Conservation (phyloP, 2,888 invertebrate genomes). For the Sycophila texana region DNA sequence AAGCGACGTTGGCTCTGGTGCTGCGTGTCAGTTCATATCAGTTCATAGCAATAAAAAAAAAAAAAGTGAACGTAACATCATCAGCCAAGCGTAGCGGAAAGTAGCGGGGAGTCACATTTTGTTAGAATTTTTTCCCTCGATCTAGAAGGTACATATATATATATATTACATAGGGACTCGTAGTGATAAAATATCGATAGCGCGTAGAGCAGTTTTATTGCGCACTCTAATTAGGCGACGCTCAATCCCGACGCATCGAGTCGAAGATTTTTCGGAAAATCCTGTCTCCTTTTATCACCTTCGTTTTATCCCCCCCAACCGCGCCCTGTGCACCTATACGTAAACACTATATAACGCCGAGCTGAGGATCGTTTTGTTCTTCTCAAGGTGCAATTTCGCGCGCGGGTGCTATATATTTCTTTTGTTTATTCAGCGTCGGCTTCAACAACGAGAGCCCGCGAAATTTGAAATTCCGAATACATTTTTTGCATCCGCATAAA, state of each 20-base stretch:
- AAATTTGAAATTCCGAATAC: too few relatives aligned
- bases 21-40: constrained; percentile 51
- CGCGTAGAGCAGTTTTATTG: not conserved
- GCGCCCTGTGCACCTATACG: not conserved
- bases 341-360: not conserved
- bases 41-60: constrained; percentile 43
- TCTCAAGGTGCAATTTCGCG: too few relatives aligned
- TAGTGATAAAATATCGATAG: not conserved
- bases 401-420: too few relatives aligned
- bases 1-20: constrained; percentile 52
- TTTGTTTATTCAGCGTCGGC: too few relatives aligned
- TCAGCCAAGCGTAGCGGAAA: constrained; percentile 43
- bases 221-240: not conserved
- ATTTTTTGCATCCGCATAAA: too few relatives aligned
- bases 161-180: not conserved
- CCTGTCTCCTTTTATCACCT: not conserved
- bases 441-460: too few relatives aligned
- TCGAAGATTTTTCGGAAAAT: not conserved
- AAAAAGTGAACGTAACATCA: constrained; percentile 37
- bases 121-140: constrained; percentile 52
- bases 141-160: constrained; percentile 13
- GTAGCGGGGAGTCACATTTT: constrained; percentile 40
- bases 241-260: not conserved
- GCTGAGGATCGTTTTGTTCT: constrained; percentile 12
- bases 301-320: not conserved